Evolutionary conservation across 2,797 vertebrate species (phyloP).

Genomic region (Lacerta viridis): DNA sequence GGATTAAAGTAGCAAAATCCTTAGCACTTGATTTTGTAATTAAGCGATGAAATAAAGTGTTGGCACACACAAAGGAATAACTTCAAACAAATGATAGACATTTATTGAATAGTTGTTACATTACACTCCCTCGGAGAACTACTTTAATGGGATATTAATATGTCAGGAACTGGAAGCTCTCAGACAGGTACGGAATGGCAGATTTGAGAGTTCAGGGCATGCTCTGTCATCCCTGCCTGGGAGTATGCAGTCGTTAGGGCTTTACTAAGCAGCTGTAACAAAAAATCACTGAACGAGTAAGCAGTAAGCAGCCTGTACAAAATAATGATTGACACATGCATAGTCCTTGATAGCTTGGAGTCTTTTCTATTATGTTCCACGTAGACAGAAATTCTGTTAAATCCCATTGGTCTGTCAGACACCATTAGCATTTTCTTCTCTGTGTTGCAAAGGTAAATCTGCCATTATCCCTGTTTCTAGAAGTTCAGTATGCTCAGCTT

Average conservation of each 20-base stretch:
- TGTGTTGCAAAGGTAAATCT: neutral
- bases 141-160: constrained; percentile 64
- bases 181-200: constrained; percentile 44
- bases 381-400: neutral
- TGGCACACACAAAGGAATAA: constrained; percentile 48
- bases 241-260: neutral
- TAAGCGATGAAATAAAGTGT: constrained; percentile 53
- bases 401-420: neutral
- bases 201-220: constrained; percentile 48
- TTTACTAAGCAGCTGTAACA: constrained; percentile 40
- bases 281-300: constrained; percentile 17
- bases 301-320: constrained; percentile 10
- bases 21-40: constrained; percentile 59
- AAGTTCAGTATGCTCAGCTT: neutral
- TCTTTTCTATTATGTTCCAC: neutral
- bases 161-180: constrained; percentile 49
- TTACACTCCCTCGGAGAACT: constrained; percentile 44
- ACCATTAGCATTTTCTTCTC: neutral
- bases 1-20: constrained; percentile 49
- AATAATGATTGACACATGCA: neutral
- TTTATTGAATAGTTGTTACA: constrained; percentile 44
- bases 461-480: neutral
- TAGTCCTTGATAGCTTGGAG: neutral
- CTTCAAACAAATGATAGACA: constrained; percentile 45
- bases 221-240: neutral